Percentiles rank a stretch among this genome's conserved stretches.
Conservation (phyloP, 2,888 invertebrate genomes). For the Sacculina carcini region DNA sequence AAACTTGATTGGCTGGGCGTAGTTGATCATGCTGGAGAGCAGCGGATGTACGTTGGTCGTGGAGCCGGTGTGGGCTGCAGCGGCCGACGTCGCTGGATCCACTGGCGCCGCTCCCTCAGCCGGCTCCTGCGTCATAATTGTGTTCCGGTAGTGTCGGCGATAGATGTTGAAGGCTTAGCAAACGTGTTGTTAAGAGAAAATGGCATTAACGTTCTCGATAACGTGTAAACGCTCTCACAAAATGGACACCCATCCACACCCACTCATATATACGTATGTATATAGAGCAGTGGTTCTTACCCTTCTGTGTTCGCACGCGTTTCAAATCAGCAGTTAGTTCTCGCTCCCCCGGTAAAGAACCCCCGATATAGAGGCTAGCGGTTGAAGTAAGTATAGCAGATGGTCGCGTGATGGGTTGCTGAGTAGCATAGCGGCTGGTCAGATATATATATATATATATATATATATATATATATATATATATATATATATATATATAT, state of each 20-base stretch:
- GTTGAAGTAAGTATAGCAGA: too few species aligned
- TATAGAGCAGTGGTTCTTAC: too few species aligned
- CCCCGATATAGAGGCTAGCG: too few species aligned
- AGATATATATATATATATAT: background rate
- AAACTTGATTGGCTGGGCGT: conserved; percentile 98
- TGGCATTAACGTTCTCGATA: too few species aligned
- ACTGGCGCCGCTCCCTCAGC: conserved; percentile 7
- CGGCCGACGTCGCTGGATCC: conserved; percentile 27
- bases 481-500: background rate
- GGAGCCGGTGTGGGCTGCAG: conserved; percentile 54
- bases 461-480: background rate
- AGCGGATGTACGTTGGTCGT: conserved; percentile 97
- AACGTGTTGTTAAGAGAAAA: too few species aligned
- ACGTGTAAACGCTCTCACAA: background rate
- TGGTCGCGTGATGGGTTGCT: too few species aligned
- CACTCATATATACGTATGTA: background rate
- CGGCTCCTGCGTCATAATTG: conserved; percentile 14
- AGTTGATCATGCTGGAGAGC: conserved; percentile 96
- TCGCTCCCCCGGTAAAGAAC: too few species aligned
- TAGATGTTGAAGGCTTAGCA: too few species aligned
- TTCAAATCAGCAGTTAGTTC: too few species aligned
- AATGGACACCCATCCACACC: background rate
- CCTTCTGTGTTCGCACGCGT: too few species aligned
- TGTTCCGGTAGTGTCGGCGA: too few species aligned
- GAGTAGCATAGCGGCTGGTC: too few species aligned